Evolutionary conservation across 2,888 invertebrate genomes (phyloP), one percentile per base, ranked within the genome.

Genomic region (Empis stercorea): DNA sequence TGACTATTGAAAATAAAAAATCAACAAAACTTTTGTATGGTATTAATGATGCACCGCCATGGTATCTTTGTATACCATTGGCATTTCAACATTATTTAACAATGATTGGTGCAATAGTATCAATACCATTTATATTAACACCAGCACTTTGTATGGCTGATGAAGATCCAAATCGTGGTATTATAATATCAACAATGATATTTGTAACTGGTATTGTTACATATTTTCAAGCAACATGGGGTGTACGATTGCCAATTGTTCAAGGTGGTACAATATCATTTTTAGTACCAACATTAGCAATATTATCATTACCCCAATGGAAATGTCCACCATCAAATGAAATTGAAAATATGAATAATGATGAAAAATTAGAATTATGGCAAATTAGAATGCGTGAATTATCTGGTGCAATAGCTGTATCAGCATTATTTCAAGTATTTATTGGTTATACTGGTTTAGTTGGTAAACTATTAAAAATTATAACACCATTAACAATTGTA

Each of bases 11-110:
- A 45, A 52, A 52, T 42, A 15, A 51, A 1, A 57, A 57, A 44
- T 78, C 56, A 70, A 76, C 1, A 34, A 58, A 65, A 44, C 54
- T 67, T 40, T 54, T 68, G 0, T 89, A 88, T 61, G 82, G 79
- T 40, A 81, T 89, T 49, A 86, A 88, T 51, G 87, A 88, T 59
- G 70, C 74, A 15, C 89, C 89, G 1, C 81, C 88, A 0, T 89
- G 87, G 88, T 87, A 88, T 62, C 73, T 87, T 20, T 83, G 84
- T 58, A 76, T 88, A 53, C 80, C 87, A 58, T 76, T 89, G 69
- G 88, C 87, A 13, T 70, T 89, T 47, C 89, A 87, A 78, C 86
- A 87, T 61, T 87, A 86, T 64, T 66, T 87, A 54, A 87, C 87
- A 1, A 87, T 88, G 83, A 85, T 88, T 51, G 88, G 87, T 0